Base-by-base conservation (phyloP, 2,113 vertebrate genomes). In the Agapornis roseicollis region DNA sequence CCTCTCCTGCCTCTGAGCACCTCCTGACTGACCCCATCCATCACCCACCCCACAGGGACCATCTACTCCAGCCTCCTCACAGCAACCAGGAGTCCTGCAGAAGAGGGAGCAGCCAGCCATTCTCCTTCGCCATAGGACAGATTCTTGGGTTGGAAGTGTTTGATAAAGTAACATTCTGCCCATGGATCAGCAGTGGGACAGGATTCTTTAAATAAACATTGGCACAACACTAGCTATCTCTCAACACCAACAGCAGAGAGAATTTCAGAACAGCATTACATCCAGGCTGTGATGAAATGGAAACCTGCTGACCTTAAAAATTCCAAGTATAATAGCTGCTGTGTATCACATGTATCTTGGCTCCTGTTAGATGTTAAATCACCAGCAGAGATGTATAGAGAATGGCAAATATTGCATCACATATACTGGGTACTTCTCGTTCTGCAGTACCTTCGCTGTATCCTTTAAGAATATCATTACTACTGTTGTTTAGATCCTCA, bases 61-160 rank as follows among this genome's bases (percentile, higher is more conserved):
- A 0, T 10, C 35, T 4, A 8, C 27, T 42, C 23, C 53, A 31
- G 47, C 35, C 31, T 60, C 22, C 25, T 37, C 44, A 2, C 1
- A 0, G 37, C 7, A 4, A 10, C 6, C 3, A 0, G 22, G 35
- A 17, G 4, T 25, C 29, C 33, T 7, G 2, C 5, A 8, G n/a
- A 28, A 29, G 61, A 44, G 24, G 42, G 22, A 69, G 27, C 23
- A 55, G 60, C 37, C 23, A 55, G 60, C 37, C 39, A 2, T 41
- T 44, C n/a, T 12, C 15, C 18, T 23, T 52, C 1, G 0, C 17
- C 16, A 19, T 35, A 7, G 72, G 5, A 39, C 49, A 16, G 22
- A 17, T 29, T 31, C 47, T 28, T 35, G 15, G 7, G 18, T 24
- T n/a, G 6, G 31, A 35, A 63, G 24, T 4, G 8, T 19, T 65